A percentile compares a stretch with the other conserved stretches of the same genome.
Conservation (phyloP, 1,140 invertebrate species). For the Acromyrmex heyeri region DNA sequence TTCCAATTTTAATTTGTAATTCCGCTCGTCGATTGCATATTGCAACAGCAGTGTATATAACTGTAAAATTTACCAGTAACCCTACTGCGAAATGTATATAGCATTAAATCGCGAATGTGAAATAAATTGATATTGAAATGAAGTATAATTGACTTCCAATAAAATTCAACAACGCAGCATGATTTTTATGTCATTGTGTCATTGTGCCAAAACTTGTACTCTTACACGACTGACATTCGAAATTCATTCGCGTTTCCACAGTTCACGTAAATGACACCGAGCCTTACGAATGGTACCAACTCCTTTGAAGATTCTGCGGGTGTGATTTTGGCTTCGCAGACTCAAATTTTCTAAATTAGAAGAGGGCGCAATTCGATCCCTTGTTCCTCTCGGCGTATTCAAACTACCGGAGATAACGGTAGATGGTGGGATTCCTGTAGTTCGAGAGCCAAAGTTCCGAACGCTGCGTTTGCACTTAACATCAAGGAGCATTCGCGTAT, state of each 20-base stretch:
- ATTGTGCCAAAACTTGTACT: constrained; percentile 2
- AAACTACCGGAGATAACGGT: constrained; percentile 61
- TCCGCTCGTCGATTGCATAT: constrained; percentile 34
- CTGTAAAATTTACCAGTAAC: constrained; percentile 37
- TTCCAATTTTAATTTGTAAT: constrained; percentile 62
- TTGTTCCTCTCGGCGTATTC: constrained; percentile 64
- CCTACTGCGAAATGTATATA: constrained; percentile 34
- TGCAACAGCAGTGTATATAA: constrained; percentile 30
- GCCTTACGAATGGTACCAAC: background rate
- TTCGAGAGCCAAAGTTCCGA: constrained; percentile 61
- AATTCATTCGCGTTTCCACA: background rate
- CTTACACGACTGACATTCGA: background rate
- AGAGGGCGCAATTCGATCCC: constrained; percentile 48
- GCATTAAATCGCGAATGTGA: constrained; percentile 25
- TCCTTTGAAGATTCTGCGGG: constrained; percentile 36
- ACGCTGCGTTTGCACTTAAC: constrained; percentile 55
- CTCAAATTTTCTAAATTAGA: constrained; percentile 71
- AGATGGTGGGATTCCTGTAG: constrained; percentile 57
- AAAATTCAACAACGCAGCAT: constrained; percentile 12
- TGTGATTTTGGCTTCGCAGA: constrained; percentile 55
- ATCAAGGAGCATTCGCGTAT: constrained; percentile 53
- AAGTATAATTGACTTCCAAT: constrained; percentile 26
- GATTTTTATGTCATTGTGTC: constrained; percentile 31
- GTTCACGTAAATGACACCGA: background rate
- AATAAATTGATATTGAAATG: constrained; percentile 50